Evolutionary conservation across 2,797 vertebrate genomes (phyloP), one percentile per base, ranked within the genome.

Genomic region (Brotogeris chrysoptera): DNA sequence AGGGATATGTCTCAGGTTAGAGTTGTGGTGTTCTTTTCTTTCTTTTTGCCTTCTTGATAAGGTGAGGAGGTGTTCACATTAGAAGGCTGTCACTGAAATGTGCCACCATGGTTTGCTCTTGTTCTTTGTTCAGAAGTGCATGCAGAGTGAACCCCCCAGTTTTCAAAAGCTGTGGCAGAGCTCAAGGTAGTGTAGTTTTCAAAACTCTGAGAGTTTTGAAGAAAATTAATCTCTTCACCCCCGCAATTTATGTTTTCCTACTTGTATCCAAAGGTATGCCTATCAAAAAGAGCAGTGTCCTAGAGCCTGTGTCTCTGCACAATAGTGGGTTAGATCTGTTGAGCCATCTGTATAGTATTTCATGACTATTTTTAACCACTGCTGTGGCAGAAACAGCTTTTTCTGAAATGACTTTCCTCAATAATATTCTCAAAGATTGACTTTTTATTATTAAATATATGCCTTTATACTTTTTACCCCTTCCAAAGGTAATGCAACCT

Each of bases 311-410:
- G 55, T 91, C 82, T 86, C 61, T 72, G n/a, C 77, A 79, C 70
- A 65, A 46, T 66, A 39, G 50, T 61, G 38, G 69, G 44, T 79
- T 90, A 85, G 85, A 72, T 92, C 69, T 90, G 84, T 94, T 96
- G 81, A 91, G 76, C 95, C 93, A 91, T 94, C 91, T 96, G 84
- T 89, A 17, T 68, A 88, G 79, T 91, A 83, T 90, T 95, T 93
- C 78, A 39, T 86, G 50, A 18, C 82, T 96, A 81, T 95, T 93
- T 97, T 96, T 96, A 94, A 92, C 50, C 23, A 84, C 61, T 71
- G 36, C 47, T 81, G 63, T 95, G 72, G 46, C 46, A 83, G 79
- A 78, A 95, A 53, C 59, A 44, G 65, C 6, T 76, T 93, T 81
- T 89, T 78, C n/a, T 82, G 43, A 86, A 90, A 80, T 80, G 10